Base-by-base conservation (phyloP, 1,140 invertebrate species). In the Panagrolaimus sp. region DNA sequence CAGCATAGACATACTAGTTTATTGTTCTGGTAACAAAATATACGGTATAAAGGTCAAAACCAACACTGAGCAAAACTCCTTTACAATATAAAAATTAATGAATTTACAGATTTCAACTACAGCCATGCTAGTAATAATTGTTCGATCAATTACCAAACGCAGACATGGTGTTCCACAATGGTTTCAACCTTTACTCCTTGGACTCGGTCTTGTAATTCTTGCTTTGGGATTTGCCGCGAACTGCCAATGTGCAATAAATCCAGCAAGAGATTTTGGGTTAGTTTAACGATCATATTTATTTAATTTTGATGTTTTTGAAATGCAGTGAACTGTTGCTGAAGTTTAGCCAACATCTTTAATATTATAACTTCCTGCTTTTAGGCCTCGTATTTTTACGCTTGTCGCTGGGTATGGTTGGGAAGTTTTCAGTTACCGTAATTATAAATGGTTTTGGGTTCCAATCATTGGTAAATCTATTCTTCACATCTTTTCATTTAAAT, bases 361-460 rank as follows among this genome's bases (percentile, higher is more conserved):
- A n/a, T n/a, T n/a, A n/a, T n/a, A n/a, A n/a, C n/a, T n/a, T n/a
- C n/a, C n/a, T n/a, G n/a, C n/a, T n/a, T n/a, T n/a, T n/a, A 38
- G 84, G 0, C 88, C 88, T 0, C 75, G 88, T 48, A 63, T 88
- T 13, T 87, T 89, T 71, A 87, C 86, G 0, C 73, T 88, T 5
- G 72, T 87, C 5, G 84, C 84, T 43, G 87, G 87, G 5, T 89
- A 87, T 85, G 87, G 87, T 7, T 45, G 63, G 23, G 82, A 84
- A 62, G 81, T 84, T 0, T 88, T 88, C 75, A 57, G 51, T 27
- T 57, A 57, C 8, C 20, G 27, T 16, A 57, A 57, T 57, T 57
- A 57, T 13, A 57, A 20, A 20, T 57, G 51, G 51, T 57, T 57
- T 23, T 57, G 51, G 51, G 27, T 57, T 3, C 51, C 51, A 9